Percentiles rank a stretch among this genome's conserved stretches.
These are phyloP conservation scores for Anagrus nilaparvatae DNA, from an alignment of 1,140 invertebrate genomes.

Conservation along the genomic window DNA sequence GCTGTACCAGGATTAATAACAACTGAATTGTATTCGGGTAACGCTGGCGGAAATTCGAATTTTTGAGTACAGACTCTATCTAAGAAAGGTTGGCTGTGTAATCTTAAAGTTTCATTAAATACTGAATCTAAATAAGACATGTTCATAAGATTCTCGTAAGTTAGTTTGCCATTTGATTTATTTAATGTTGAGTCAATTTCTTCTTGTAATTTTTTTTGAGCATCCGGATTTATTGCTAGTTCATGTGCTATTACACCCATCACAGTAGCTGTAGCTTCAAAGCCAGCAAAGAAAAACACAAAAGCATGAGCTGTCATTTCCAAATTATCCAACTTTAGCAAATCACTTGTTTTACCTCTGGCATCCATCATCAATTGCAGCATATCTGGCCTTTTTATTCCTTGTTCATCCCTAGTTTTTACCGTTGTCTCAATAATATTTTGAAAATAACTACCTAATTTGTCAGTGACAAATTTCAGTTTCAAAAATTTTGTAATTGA, in stretches of 20 bases:
- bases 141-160: constrained; percentile 18
- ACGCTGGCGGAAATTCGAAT: constrained; percentile 15
- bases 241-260: constrained; percentile 34
- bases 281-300: constrained; percentile 33
- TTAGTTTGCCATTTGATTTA: constrained; percentile 16
- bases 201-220: constrained; percentile 36
- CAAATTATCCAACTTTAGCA: constrained; percentile 14
- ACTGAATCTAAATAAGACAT: constrained; percentile 24
- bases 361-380: constrained; percentile 31
- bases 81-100: constrained; percentile 46
- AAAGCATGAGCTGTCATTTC: constrained; percentile 26
- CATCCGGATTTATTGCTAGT: constrained; percentile 44
- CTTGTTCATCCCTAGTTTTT: constrained; percentile 13
- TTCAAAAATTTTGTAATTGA: constrained; percentile 9
- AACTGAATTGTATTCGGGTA: constrained; percentile 10
- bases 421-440: constrained; percentile 18
- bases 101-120: constrained; percentile 41
- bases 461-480: constrained; percentile 8
- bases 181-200: constrained; percentile 31
- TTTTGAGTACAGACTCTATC: constrained; percentile 38
- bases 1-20: constrained; percentile 22
- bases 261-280: constrained; percentile 31
- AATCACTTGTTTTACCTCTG: constrained; percentile 12
- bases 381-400: constrained; percentile 26
- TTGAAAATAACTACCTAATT: constrained; percentile 20